phyloP scores from a whole-genome alignment of 2,797 vertebrate species.

The Nothura maculosa region DNA sequence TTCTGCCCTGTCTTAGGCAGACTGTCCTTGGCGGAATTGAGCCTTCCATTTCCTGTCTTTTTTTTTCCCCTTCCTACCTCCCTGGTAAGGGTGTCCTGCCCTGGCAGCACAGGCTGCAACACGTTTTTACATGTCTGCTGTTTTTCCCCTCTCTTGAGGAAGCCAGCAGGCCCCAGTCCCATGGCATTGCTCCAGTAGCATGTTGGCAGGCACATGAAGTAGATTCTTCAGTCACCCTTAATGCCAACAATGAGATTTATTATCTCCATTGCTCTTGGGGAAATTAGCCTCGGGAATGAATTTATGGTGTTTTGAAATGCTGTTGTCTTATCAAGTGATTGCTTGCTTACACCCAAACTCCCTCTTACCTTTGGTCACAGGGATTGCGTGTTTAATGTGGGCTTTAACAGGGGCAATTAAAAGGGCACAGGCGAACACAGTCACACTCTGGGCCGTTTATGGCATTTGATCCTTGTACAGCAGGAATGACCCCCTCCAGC shows the following conservation, averaged over 20 bases:
- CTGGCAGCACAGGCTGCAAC: background rate
- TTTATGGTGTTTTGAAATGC: constrained; percentile 80
- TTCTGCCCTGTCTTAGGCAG: background rate
- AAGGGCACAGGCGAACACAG: constrained; percentile 60
- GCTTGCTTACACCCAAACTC: constrained; percentile 71
- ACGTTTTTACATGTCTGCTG: background rate
- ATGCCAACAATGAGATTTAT: constrained; percentile 66
- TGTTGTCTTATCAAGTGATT: constrained; percentile 73
- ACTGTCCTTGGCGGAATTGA: background rate
- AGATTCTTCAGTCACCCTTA: constrained; percentile 52
- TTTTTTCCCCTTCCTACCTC: background rate
- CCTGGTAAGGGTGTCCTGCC: background rate
- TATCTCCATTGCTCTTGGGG: constrained; percentile 60
- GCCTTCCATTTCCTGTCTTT: background rate
- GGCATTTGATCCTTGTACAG: constrained; percentile 76
- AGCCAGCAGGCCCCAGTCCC: background rate
- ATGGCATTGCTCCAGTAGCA: constrained; percentile 25
- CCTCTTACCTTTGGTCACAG: constrained; percentile 82
- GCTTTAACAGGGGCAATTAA: constrained; percentile 61
- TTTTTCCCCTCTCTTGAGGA: background rate
- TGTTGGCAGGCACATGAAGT: background rate
- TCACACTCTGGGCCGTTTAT: constrained; percentile 72
- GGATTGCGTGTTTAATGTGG: constrained; percentile 70
- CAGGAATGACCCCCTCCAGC: constrained; percentile 65
- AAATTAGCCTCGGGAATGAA: constrained; percentile 71